phyloP scores from a whole-genome alignment of 2,888 invertebrate species.

The Lapara coniferarum region DNA sequence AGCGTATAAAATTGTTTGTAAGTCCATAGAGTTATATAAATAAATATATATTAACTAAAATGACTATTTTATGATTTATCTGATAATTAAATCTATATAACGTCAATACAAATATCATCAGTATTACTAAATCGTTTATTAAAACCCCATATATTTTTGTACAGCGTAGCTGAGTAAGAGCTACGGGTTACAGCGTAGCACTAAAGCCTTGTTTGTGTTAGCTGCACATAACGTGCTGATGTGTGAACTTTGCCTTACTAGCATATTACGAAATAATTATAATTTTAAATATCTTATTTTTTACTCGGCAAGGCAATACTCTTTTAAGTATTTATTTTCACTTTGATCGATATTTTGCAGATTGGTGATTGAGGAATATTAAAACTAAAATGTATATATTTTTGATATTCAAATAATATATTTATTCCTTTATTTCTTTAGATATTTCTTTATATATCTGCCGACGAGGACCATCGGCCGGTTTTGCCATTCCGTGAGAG shows the following conservation, averaged over 20 bases:
- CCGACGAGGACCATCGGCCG: constrained; percentile 87
- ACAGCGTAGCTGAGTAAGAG: constrained; percentile 20
- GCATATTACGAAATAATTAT: neutral
- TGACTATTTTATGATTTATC: neutral
- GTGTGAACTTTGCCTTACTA: neutral
- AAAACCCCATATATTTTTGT: neutral
- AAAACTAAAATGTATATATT: too few relatives aligned
- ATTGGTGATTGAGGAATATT: too few relatives aligned
- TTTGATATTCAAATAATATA: neutral
- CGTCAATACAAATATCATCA: too few relatives aligned
- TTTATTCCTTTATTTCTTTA: constrained; percentile 25
- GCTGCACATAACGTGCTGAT: too few relatives aligned
- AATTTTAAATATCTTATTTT: too few relatives aligned
- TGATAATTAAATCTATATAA: too few relatives aligned
- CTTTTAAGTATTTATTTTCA: too few relatives aligned
- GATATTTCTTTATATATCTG: constrained; percentile 83
- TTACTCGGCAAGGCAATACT: too few relatives aligned
- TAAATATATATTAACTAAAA: too few relatives aligned
- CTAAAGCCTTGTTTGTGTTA: constrained; percentile 2
- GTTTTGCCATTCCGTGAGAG: constrained; percentile 85
- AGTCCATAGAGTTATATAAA: too few relatives aligned
- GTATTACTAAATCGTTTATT: neutral
- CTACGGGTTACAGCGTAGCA: constrained; percentile 1
- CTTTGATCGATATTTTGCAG: too few relatives aligned
- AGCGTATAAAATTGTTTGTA: too few relatives aligned